Evolutionary conservation across 2,797 vertebrate genomes (phyloP), one percentile per base, ranked within the genome.

Genomic region (Sarcophilus harrisii): DNA sequence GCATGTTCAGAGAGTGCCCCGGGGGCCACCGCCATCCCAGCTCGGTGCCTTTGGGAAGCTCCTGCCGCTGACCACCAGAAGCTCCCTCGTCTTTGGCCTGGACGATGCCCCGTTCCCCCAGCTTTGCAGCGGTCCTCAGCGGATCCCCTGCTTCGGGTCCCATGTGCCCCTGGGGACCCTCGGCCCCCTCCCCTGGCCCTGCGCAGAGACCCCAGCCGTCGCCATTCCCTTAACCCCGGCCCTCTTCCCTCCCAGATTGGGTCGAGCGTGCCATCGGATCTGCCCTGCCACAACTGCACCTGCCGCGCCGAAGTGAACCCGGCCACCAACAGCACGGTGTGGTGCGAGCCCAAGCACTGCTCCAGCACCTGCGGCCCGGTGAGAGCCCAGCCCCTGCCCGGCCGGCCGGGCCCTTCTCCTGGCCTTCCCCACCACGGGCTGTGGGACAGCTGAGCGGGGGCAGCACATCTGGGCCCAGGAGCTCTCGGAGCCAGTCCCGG

Each of bases 201-300:
- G 6, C 9, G 5, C 28, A 12, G 38, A 12, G 91, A 9, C 12
- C n/a, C 28, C 11, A 27, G n/a, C 1, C n/a, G 49, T 16, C 81
- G 1, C 54, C 4, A 13, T 91, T 4, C 59, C 90, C 62, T 24
- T 87, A 1, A 8, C 58, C 24, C 52, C 0, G 0, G 38, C 89
- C 16, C 14, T 57, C 58, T 81, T 91, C 52, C 32, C 8, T 96
- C 92, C 59, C 95, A 99, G 99, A 97, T 98, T 0, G 99, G 98
- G 52, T 95, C 49, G 0, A 18, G 12, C 0, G 97, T 98, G 97
- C 89, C 58, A 30, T 94, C 55, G 0, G 97, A 94, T 1, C 0
- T 57, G 1, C 95, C 54, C 12, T 99, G 99, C 98, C 96, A 99
- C 94, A 94, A 4, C 0, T 99, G 99, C 93, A 73, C 0, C 60